Evolutionary conservation across 2,113 vertebrate genomes (phyloP), one percentile per base, ranked within the genome.

Genomic region (Cyphomyrus discorhynchus): DNA sequence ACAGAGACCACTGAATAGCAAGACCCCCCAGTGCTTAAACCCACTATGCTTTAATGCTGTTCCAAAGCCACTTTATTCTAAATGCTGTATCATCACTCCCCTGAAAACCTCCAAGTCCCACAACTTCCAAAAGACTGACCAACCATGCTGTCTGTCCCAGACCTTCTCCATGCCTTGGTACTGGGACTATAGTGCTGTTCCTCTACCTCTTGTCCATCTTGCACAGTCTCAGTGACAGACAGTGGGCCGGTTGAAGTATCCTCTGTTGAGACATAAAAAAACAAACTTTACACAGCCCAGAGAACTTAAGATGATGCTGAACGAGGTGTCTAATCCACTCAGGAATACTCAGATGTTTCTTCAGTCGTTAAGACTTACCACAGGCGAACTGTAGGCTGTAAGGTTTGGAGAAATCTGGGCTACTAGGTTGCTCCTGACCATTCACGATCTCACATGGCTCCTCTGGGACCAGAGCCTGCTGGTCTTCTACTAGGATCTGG

Each of bases 401-500:
- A 46, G 85, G 58, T n/a, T 87, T 87, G 46, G 89, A 62, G 31
- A 66, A 53, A 35, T 87, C 89, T 11, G 35, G 19, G 62, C 15
- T 27, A 35, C 31, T 17, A 1, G 13, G 56, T 46, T 86, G 83
- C 39, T 52, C 56, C 58, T 52, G 47, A 47, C 49, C 35, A 21
- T 85, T 87, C 4, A 24, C 21, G 1, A 7, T 39, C 13, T 62
- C 89, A 89, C 53, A 62, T 7, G 42, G 11, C 7, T 80, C 84
- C 24, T 86, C 85, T 9, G 89, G 17, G 62, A 39, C 31, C 3
- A 27, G 47, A 24, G 58, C 74, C 58, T 77, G 85, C 46, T 47
- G 85, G 31, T 91, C 90, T 56, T 87, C 90, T 24, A 89, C 85
- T 5, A 91, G 62, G 17, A 91, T 27, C 62, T 91, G 90, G 21